Evolutionary conservation across 2,797 vertebrate genomes (phyloP).

Genomic region (Alauda arvensis): DNA sequence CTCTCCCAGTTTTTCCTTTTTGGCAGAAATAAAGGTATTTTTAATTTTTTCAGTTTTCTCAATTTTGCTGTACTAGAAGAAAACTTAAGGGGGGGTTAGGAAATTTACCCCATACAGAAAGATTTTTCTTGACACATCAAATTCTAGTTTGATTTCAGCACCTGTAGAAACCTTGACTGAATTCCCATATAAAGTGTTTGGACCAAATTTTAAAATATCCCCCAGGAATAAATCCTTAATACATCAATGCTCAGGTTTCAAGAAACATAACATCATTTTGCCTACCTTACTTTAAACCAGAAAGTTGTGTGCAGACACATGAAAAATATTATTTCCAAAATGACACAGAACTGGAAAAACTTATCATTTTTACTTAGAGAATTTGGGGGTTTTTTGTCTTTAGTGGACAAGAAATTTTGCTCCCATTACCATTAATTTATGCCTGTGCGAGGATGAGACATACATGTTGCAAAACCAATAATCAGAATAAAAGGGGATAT

Average conservation of each 20-base stretch:
- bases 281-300: background rate
- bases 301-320: background rate
- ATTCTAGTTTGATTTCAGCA: background rate
- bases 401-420: background rate
- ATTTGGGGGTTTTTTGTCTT: background rate
- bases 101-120: background rate
- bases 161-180: background rate
- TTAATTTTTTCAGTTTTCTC: background rate
- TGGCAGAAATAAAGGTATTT: background rate
- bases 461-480: background rate
- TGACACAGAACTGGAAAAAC: background rate
- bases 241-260: background rate
- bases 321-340: slow-evolving; percentile 10
- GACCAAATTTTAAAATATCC: background rate
- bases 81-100: background rate
- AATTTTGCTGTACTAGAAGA: background rate
- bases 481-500: background rate
- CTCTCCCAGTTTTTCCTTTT: background rate
- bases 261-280: background rate
- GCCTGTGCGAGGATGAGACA: background rate
- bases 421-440: background rate
- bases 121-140: background rate
- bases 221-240: background rate
- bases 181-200: background rate
- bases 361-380: background rate